Evolutionary conservation across 2,888 invertebrate genomes (phyloP), one percentile per base, ranked within the genome.

Genomic region (Drosophila algonquin): DNA sequence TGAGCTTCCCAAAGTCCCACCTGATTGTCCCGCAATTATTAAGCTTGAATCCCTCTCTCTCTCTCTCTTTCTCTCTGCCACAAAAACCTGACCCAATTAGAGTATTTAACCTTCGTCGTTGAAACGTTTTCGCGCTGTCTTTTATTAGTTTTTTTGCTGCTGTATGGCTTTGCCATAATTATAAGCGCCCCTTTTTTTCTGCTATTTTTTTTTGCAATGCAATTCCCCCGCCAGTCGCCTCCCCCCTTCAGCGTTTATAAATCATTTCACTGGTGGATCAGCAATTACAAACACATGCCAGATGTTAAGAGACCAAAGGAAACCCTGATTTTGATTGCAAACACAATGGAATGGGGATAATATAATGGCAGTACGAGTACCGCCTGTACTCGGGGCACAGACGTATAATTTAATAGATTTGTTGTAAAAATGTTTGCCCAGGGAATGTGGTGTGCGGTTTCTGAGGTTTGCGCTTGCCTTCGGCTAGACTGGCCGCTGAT

Each of bases 391-490:
- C 24, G 3, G 24, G 24, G 32, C 21, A 40, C 68, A 53, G 47
- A 63, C 47, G 45, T 74, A 74, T 74, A 74, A 74, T 73, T 73
- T 74, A 74, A 75, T 73, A 75, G 75, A 73, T 74, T 73, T 45
- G 67, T 53, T 72, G 58, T 67, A 58, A 74, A 71, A 74, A 59
- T 73, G 74, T 74, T 73, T 74, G 52, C 59, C 50, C 51, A 74
- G 35, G 1, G 35, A 12, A 12, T 12, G 12, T 32, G 10, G 12
- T 32, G 48, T 74, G 72, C 74, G 72, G 72, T 72, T 72, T 18
- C 12, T 71, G 73, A 73, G 71, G 71, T 71, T 71, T 71, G 44
- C 54, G 52, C 40, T 35, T 16, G 51, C 27, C 30, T 35, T n/a
- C 9, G n/a, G 24, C 40, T 27, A 47, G 47, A 27, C 46, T 32